phyloP scores from a whole-genome alignment of 2,888 invertebrate species.

The Ariolimax columbianus region DNA sequence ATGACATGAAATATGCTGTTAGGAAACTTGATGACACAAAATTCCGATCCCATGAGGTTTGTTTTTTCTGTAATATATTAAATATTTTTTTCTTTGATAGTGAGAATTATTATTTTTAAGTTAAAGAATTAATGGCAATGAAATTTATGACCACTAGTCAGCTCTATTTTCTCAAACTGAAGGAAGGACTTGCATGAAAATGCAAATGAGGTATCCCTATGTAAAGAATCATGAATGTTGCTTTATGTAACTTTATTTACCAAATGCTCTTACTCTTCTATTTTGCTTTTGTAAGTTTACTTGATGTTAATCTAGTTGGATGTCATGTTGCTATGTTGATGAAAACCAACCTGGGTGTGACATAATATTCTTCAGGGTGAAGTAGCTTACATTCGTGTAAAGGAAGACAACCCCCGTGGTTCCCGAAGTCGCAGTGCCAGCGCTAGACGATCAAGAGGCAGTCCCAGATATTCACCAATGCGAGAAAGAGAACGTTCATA shows the following conservation, averaged over 20 bases:
- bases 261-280: not conserved
- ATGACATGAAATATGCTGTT: conserved; percentile 99
- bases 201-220: no score
- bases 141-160: no score
- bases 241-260: no score
- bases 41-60: conserved; percentile 98
- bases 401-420: conserved; percentile 90
- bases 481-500: conserved; percentile 83
- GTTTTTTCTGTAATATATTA: not conserved
- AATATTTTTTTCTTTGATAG: not conserved
- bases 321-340: not conserved
- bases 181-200: no score
- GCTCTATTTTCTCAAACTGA: no score
- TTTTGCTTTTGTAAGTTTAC: not conserved
- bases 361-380: conserved; percentile 86
- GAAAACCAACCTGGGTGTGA: conserved; percentile 18
- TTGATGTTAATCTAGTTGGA: not conserved
- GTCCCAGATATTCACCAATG: conserved; percentile 96
- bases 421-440: conserved; percentile 70
- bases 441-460: conserved; percentile 84
- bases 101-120: no score
- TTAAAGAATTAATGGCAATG: no score
- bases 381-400: conserved; percentile 96
- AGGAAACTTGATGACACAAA: conserved; percentile 98
- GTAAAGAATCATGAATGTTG: no score